Evolutionary conservation across 2,888 invertebrate species (phyloP), one percentile per base, ranked within the genome.

Genomic region (Minunthozetes semirufus): DNA sequence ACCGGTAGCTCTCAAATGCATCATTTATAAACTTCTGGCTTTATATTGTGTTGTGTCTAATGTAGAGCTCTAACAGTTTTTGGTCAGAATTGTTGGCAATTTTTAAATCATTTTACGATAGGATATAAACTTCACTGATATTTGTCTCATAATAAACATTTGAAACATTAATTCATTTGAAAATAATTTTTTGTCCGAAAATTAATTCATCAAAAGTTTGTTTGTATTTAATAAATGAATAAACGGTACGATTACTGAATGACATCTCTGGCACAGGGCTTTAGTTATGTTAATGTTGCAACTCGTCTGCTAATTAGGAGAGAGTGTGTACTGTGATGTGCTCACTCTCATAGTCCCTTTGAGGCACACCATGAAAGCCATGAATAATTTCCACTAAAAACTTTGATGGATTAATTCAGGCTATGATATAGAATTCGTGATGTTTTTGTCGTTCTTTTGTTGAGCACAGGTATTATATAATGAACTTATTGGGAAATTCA

Each of bases 301-400:
- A 17, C 63, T 63, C 33, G 11, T 29, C 63, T 38, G 38, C 63
- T 63, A 63, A 63, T 63, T 63, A 63, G 33, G 19, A 22, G 19
- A 63, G 27, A 59, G 59, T 27, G 27, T 27, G 2, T 19, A n/a
- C n/a, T n/a, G 19, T 50, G n/a, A n/a, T n/a, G 50, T 11, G 15
- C 19, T 17, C 19, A 8, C 63, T 25, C n/a, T 63, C 33, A 33
- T 63, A 63, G 63, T 63, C 63, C 63, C 33, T 38, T n/a, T 33
- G 63, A 63, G 63, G 33, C 63, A 63, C 63, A 63, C 63, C 27
- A 63, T 63, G 33, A 63, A 63, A 63, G 63, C 33, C 29, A 33
- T 33, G 33, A 63, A 63, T 63, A 63, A 33, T 63, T 63, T 63
- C n/a, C 15, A n/a, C 6, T 27, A 63, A 27, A 53, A 38, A 63